Evolutionary conservation across 2,888 invertebrate species (phyloP).

Genomic region (Girardia tigrina): DNA sequence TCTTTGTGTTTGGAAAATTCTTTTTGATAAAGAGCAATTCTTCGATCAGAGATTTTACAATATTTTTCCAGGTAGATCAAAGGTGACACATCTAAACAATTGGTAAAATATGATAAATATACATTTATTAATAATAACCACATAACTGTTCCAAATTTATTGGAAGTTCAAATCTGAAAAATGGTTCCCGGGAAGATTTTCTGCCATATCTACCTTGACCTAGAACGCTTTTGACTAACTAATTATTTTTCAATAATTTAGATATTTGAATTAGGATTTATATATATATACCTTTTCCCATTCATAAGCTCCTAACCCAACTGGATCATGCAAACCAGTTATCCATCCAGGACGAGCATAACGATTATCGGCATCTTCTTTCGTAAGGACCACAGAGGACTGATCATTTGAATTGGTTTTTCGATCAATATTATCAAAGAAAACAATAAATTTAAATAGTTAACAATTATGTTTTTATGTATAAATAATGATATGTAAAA

Average conservation of each 20-base stretch:
- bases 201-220: neutral
- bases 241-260: neutral
- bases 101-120: too few relatives aligned
- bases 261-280: neutral
- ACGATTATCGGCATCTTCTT: neutral
- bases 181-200: constrained; percentile 1
- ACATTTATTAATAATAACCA: too few relatives aligned
- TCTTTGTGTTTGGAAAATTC: constrained; percentile 2
- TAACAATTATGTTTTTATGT: too few relatives aligned
- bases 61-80: constrained; percentile 1
- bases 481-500: too few relatives aligned
- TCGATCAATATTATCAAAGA: too few relatives aligned
- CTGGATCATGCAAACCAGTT: neutral
- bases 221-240: constrained; percentile 11
- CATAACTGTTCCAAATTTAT: neutral
- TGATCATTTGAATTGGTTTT: too few relatives aligned
- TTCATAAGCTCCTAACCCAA: neutral
- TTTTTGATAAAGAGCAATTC: constrained; percentile 9
- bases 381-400: neutral
- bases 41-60: neutral
- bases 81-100: neutral
- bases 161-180: neutral
- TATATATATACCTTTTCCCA: neutral
- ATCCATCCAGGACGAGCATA: neutral
- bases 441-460: too few relatives aligned